Conservation (phyloP, 2,797 vertebrate genomes). For the Nasua narica region DNA sequence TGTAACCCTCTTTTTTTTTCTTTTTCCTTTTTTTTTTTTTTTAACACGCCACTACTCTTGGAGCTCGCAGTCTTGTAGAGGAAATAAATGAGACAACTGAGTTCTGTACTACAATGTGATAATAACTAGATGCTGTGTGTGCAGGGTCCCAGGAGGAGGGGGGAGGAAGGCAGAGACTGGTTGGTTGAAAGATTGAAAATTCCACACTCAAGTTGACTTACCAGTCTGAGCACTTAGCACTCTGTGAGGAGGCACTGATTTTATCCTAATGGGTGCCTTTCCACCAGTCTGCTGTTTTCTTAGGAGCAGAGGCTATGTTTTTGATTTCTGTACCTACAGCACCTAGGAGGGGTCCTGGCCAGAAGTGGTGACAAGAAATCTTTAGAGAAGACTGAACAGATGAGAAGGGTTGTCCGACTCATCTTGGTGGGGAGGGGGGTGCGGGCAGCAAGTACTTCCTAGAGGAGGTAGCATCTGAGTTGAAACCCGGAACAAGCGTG, state of each 20-base stretch:
- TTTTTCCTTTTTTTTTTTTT: background rate
- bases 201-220: background rate
- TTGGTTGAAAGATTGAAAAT: constrained; percentile 8
- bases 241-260: background rate
- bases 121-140: background rate
- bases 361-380: background rate
- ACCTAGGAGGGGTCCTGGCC: background rate
- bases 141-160: background rate
- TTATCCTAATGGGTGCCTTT: background rate
- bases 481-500: background rate
- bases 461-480: background rate
- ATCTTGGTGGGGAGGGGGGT: background rate
- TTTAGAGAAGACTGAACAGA: background rate
- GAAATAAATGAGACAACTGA: constrained; percentile 49
- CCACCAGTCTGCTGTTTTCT: background rate
- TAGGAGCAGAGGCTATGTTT: background rate
- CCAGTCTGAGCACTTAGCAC: background rate
- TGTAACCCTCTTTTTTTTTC: background rate
- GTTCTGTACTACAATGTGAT: background rate
- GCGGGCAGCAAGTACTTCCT: background rate
- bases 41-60: background rate
- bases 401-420: background rate
- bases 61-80: background rate
- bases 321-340: background rate
- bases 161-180: background rate